Conservation (phyloP, 1,140 invertebrate genomes). For the Trachymyrmex septentrionalis region DNA sequence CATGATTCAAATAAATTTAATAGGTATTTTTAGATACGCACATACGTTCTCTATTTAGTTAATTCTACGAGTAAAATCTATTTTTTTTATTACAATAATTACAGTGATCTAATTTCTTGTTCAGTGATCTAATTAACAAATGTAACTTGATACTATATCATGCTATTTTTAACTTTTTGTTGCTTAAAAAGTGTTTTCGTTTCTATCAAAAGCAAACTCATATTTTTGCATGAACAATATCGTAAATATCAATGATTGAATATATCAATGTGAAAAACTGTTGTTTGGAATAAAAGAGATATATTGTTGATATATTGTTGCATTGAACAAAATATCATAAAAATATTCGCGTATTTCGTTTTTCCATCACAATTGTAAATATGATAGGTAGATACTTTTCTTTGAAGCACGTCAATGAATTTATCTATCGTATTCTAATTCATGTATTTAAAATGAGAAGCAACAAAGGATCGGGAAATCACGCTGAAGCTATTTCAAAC, state of each 20-base stretch:
- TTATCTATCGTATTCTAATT: conserved; percentile 18
- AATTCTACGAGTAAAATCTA: background rate
- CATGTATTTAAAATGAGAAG: conserved; percentile 35
- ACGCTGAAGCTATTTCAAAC: background rate
- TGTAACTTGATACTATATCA: background rate
- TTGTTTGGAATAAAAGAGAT: background rate
- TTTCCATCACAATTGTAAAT: background rate
- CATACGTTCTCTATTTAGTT: background rate
- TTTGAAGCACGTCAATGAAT: conserved; percentile 15
- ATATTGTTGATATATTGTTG: background rate
- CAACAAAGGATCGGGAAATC: conserved; percentile 35
- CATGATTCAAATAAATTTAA: background rate
- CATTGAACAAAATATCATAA: background rate
- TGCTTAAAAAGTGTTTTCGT: background rate
- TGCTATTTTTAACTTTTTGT: background rate
- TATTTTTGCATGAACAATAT: conserved; percentile 8
- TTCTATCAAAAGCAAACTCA: background rate
- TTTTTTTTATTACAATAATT: background rate
- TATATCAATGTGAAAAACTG: background rate
- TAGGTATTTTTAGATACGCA: background rate
- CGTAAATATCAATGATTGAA: background rate
- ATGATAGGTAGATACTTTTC: background rate
- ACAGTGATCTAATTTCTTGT: background rate
- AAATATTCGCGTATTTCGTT: background rate
- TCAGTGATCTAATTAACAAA: no score